A percentile compares a stretch with the other conserved stretches of the same genome.
These are phyloP conservation scores for Pteronura brasiliensis DNA, from an alignment of 2,113 vertebrate genomes.

Conservation along the genomic window DNA sequence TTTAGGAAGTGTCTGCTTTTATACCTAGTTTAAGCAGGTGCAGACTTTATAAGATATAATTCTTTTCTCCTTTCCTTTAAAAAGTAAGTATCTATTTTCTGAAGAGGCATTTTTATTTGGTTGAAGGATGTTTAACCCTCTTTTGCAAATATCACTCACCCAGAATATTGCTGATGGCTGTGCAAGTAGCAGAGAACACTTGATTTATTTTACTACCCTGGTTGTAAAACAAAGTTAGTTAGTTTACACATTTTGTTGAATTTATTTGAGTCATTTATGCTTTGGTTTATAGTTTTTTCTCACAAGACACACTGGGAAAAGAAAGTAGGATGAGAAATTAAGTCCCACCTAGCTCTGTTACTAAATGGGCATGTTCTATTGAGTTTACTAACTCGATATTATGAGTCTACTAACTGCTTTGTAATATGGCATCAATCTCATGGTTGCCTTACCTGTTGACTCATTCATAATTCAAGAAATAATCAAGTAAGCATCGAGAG, in stretches of 20 bases:
- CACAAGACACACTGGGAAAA: background rate
- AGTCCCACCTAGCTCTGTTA: background rate
- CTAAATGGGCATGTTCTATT: background rate
- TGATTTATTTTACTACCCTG: background rate
- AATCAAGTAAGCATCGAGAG: background rate
- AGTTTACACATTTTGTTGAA: background rate
- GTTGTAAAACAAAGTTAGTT: background rate
- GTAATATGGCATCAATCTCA: background rate
- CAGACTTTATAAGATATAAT: background rate
- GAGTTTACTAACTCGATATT: background rate
- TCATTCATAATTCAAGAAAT: conserved; percentile 5
- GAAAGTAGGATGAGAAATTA: background rate
- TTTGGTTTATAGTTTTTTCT: background rate
- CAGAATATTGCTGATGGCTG: background rate
- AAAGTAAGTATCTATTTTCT: background rate
- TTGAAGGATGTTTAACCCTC: background rate
- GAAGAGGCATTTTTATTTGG: background rate
- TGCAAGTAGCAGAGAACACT: background rate
- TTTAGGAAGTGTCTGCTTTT: background rate
- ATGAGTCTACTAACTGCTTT: background rate
- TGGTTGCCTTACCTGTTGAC: background rate
- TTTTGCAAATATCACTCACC: background rate
- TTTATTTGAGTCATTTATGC: background rate
- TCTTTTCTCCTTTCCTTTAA: background rate
- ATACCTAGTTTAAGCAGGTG: background rate